These are phyloP conservation scores for Phenganax stokvisi DNA, from an alignment of 92 coral and sea anemone genomes.

Conservation along the genomic window DNA sequence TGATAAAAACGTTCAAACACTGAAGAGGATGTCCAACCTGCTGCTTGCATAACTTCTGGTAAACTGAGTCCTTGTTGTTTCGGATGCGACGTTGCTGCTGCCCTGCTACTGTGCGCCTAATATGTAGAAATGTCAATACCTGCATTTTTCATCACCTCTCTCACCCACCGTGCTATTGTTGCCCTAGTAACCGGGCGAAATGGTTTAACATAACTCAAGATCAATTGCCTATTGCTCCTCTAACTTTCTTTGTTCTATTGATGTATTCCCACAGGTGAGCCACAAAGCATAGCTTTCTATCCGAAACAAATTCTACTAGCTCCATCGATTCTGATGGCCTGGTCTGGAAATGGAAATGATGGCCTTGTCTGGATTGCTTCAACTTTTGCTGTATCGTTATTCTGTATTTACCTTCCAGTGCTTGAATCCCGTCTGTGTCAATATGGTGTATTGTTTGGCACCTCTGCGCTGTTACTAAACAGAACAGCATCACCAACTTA, in stretches of 20 bases:
- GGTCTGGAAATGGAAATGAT: not conserved
- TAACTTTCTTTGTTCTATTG: not conserved
- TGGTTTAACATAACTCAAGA: constrained; percentile 23
- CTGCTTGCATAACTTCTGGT: constrained; percentile 33
- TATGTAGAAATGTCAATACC: constrained; percentile 41
- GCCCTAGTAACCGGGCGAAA: constrained; percentile 36
- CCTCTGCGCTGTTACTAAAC: constrained; percentile 15
- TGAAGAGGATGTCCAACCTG: constrained; percentile 34
- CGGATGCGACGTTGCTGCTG: constrained; percentile 40
- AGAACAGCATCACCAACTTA: constrained; percentile 42
- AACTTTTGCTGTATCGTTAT: not conserved
- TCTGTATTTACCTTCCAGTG: not conserved
- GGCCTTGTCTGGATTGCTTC: not conserved
- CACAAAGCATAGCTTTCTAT: not conserved
- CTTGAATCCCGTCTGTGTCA: not conserved
- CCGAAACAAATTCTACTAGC: not conserved
- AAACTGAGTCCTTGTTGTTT: constrained; percentile 25
- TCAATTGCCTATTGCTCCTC: not conserved
- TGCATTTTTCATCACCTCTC: constrained; percentile 13
- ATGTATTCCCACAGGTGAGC: not conserved
- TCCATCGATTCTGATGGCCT: not conserved
- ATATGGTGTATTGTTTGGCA: not conserved
- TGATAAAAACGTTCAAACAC: no score
- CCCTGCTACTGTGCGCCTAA: constrained; percentile 41
- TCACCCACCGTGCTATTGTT: constrained; percentile 39